A percentile compares a stretch with the other conserved stretches of the same genome.
Evolutionary conservation across 2,797 vertebrate species (phyloP).

Genomic region (Hoplostethus atlanticus): DNA sequence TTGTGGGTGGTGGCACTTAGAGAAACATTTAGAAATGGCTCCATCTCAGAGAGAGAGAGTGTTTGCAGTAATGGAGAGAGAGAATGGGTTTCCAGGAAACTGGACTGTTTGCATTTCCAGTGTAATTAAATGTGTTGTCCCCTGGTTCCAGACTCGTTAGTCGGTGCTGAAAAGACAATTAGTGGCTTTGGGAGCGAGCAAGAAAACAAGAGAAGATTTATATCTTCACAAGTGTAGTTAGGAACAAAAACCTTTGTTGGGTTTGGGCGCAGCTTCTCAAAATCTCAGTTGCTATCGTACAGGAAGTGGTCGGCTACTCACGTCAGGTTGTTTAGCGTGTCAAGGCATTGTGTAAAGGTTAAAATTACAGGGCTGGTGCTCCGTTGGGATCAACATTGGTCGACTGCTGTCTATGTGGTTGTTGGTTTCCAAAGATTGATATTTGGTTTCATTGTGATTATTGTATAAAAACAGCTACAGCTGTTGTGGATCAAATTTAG

Average conservation of each 20-base stretch:
- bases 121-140: conserved; percentile 43
- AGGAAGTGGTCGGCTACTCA: conserved; percentile 8
- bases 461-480: conserved; percentile 32
- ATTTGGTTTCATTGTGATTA: conserved; percentile 51
- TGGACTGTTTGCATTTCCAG: conserved; percentile 52
- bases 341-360: conserved; percentile 39
- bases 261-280: conserved; percentile 21
- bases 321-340: conserved; percentile 36
- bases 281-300: conserved; percentile 29
- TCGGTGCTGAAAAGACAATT: conserved; percentile 54
- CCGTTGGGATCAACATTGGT: conserved; percentile 41
- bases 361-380: conserved; percentile 58
- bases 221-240: conserved; percentile 31
- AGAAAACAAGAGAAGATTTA: conserved; percentile 13
- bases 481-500: conserved; percentile 33
- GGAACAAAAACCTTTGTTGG: conserved; percentile 35
- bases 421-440: conserved; percentile 54
- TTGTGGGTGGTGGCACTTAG: conserved; percentile 20
- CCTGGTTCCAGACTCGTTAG: conserved; percentile 45
- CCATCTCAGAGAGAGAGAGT: neutral
- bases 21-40: conserved; percentile 23
- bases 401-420: conserved; percentile 42
- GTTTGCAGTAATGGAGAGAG: conserved; percentile 8
- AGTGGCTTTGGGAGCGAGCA: conserved; percentile 29
- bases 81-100: conserved; percentile 60